Base-by-base conservation (phyloP, 2,888 invertebrate species). In the Elysia crispata region DNA sequence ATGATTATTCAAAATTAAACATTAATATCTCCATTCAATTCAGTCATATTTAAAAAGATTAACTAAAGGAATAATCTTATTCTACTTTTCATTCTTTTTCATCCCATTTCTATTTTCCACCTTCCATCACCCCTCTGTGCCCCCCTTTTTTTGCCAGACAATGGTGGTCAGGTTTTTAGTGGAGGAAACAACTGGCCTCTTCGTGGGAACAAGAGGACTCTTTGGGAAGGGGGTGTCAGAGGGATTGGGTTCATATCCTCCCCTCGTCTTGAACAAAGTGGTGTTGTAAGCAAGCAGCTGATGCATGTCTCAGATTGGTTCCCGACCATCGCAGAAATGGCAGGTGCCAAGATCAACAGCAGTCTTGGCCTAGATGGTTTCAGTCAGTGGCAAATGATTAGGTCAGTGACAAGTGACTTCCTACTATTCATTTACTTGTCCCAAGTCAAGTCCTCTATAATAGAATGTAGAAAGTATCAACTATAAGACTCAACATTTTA, bases 91-190 rank as follows among this genome's bases (percentile, higher is more conserved):
- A n/a, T n/a, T 41, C 11, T 41, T 41, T 41, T 41, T 11, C 41
- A 41, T 41, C 11, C 41, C 11, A 41, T 41, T 41, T 41, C 41
- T 41, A 41, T 11, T 41, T 6, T 6, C 3, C 41, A 41, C 41
- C 11, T 11, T 41, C 41, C 11, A 6, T 6, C 11, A 41, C 41
- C 11, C 11, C 3, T 41, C 5, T 41, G 41, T 41, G 11, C 3
- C 11, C 11, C 41, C 41, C 11, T n/a, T 41, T 3, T 41, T 41
- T 41, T 3, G 11, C 41, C 84, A 90, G 98, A 91, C 81, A 91
- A 91, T 85, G 91, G 91, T 1, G 91, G 91, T 23, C 89, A 91
- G 83, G 85, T 91, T 20, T 77, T 81, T 15, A 86, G 82, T 41
- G 91, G 91, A 1, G 91, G 91, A 8, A 91, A 90, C 83, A 91